Base-by-base conservation (phyloP, 2,113 vertebrate genomes). In the Arothron firmamentum region DNA sequence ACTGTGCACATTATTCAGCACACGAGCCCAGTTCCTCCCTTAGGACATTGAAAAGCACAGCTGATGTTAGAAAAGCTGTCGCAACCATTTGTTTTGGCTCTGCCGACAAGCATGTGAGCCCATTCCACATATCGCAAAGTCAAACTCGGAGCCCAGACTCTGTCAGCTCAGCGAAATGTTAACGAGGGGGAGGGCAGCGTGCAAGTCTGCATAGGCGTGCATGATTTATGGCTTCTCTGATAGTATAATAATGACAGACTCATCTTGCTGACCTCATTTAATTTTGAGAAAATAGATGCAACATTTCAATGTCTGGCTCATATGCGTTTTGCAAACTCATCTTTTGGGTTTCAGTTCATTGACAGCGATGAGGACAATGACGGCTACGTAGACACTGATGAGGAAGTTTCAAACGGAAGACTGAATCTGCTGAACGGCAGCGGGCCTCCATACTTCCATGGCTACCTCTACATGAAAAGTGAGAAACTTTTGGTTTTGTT, bases 401-500 rank as follows among this genome's bases (percentile, higher is more conserved):
- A 96, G 83, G 94, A 95, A 67, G 88, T 94, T 54, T 93, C 92
- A 66, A 93, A 91, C 2, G 90, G 90, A 16, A 92, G 91, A 57
- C 84, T 93, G 65, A 90, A 89, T 51, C 55, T 93, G 34, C 89
- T 94, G 71, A 93, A 92, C n/a, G 93, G 93, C 61, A 89, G 85
- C 0, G 93, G 93, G 52, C 93, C 93, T 2, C 93, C 92, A 0
- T 95, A 96, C 86, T 96, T 96, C 86, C 94, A 96, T 65, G 93
- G 94, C 78, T 96, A 95, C 81, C 93, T 96, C 66, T 95, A 94
- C 80, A 95, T 95, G 94, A 95, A 95, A 69, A 93, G 94, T 94
- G 72, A 87, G 90, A 19, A 23, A 25, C 48, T 47, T 51, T 31
- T 23, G 48, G 6, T 45, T 11, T 47, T 9, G 23, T 47, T 28